Evolutionary conservation across 2,888 invertebrate genomes (phyloP), one percentile per base, ranked within the genome.

Genomic region (Apoderus coryli): DNA sequence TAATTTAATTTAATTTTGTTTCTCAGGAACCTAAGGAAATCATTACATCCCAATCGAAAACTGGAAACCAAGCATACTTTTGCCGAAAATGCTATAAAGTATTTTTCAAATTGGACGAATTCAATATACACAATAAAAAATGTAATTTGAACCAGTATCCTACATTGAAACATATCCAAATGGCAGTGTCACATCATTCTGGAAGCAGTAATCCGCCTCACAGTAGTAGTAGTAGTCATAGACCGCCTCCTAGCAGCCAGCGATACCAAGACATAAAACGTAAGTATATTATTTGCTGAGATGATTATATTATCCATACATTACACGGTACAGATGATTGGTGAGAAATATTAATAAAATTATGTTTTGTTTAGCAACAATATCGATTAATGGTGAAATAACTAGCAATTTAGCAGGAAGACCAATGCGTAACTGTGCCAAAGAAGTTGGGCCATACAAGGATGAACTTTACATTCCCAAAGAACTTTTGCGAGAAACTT

Each of bases 21-120:
- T n/a, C n/a, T n/a, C n/a, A 25, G 24, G 35, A 41, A n/a, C 35
- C 31, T 11, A 41, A 37, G 13, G 41, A 45, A 9, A 27, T 42
- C n/a, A 39, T 44, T 5, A 42, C 43, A 3, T 40, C 47, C 6
- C 45, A 43, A 14, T 42, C 36, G 16, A 51, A 44, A 34, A 43
- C 43, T 4, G 47, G 50, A 29, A 57, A 50, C 33, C 57, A 59
- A 36, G 58, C 58, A 2, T 59, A 55, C 38, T 59, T 58, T 37
- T 59, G 59, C 36, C 44, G 52, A 29, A 59, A 59, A 42, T 59
- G 59, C 36, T 59, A 57, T 40, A 55, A 58, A 42, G 52, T 46
- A 23, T 29, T 59, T 41, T 56, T 55, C 37, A 57, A 56, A 38
- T 38, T 59, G 31, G 54, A 56, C 37, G 57, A 58, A 36, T 59